Evolutionary conservation across 1,140 invertebrate species (phyloP), one percentile per base, ranked within the genome.

Genomic region (Proctacanthus coquilletti): DNA sequence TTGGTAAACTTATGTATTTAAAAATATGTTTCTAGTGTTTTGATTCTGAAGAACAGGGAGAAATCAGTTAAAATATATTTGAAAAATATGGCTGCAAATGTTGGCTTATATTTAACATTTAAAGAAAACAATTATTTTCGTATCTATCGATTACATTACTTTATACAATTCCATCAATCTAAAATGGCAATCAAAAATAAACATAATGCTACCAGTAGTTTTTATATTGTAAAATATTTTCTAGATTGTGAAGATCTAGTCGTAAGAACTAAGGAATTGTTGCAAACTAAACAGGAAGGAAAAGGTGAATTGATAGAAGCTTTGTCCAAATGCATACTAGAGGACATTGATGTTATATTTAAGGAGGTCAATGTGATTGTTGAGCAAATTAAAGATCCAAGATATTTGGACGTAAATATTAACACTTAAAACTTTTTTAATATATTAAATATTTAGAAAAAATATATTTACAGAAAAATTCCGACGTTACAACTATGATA

Each of bases 391-490:
- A 17, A 52, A 18, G 45, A 53, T 8, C 39, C 46, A 0, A 48
- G 48, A 45, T 38, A 58, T 6, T 39, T 56, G 5, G 42, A 48
- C 40, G 53, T 59, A 39, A 46, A 42, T 47, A n/a, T 4, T 2
- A 21, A 18, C 23, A 6, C 14, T 31, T 18, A 40, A 32, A 25
- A 23, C 0, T 34, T 23, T 1, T 23, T 27, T 23, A 38, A 38
- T 20, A 34, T 35, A 33, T 36, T 41, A 38, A 43, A 45, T 51
- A 47, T 43, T 27, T n/a, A n/a, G n/a, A n/a, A n/a, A 31, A 45
- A 43, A 20, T 49, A 83, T 60, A 85, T n/a, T 68, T 80, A 38
- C 75, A 84, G 49, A 65, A 70, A 10, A 65, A 71, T n/a, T 77
- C 80, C 2, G 72, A 83, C 31, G 64, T 69, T 13, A 62, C 68